phyloP scores from a whole-genome alignment of 2,797 vertebrate species.

The Adelosebastes latens region DNA sequence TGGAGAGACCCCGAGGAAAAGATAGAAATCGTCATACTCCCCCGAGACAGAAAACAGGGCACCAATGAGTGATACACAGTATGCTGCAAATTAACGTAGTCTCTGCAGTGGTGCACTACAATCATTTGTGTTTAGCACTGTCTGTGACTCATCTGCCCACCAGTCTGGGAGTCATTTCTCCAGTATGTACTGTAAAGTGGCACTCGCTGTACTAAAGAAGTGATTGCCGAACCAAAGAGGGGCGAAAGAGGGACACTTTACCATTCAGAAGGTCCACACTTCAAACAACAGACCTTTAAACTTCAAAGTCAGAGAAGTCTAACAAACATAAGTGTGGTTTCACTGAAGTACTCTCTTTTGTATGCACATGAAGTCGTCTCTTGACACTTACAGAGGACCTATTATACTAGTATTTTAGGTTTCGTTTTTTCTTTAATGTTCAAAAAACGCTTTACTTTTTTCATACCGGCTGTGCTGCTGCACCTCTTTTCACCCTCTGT shows the following conservation, averaged over 20 bases:
- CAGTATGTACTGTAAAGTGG: slow-evolving; percentile 7
- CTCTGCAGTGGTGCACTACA: neutral
- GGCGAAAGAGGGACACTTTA: slow-evolving; percentile 10
- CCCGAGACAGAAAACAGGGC: slow-evolving; percentile 22
- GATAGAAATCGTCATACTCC: slow-evolving; percentile 23
- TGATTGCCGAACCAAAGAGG: neutral
- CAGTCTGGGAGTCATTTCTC: slow-evolving; percentile 26
- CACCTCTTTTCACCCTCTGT: too few relatives aligned
- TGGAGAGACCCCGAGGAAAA: slow-evolving; percentile 35
- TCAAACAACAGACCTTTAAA: slow-evolving; percentile 10
- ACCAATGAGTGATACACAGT: neutral
- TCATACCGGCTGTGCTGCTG: too few relatives aligned
- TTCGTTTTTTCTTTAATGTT: too few relatives aligned
- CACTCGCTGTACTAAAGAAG: slow-evolving; percentile 23
- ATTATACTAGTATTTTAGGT: too few relatives aligned
- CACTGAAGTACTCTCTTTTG: neutral
- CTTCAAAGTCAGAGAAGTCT: slow-evolving; percentile 6
- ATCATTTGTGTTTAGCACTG: neutral
- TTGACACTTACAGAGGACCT: neutral
- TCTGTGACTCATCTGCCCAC: neutral
- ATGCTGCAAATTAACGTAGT: neutral
- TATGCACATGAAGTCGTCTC: neutral
- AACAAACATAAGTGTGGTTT: slow-evolving; percentile 10
- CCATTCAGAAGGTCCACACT: slow-evolving; percentile 11
- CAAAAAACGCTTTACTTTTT: too few relatives aligned